These are phyloP conservation scores for Macropis europaea DNA, from an alignment of 2,888 invertebrate genomes.

Conservation along the genomic window DNA sequence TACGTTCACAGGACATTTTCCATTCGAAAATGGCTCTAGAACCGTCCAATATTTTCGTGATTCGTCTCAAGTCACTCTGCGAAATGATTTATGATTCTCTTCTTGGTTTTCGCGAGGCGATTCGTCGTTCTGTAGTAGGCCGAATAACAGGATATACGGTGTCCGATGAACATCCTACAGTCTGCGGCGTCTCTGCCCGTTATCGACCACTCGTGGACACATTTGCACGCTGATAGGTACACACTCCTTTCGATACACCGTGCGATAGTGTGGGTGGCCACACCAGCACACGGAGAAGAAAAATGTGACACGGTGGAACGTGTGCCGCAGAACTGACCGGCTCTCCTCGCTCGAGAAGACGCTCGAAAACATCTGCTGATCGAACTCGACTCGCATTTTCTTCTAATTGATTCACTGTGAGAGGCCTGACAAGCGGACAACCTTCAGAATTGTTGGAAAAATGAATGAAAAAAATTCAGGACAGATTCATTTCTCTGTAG, in stretches of 20 bases:
- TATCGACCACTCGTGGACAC: conserved; percentile 74
- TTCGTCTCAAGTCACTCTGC: not conserved
- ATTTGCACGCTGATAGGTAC: conserved; percentile 57
- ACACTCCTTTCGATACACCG: conserved; percentile 46
- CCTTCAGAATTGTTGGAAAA: not conserved
- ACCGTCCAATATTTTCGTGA: too few relatives aligned
- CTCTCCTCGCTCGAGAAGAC: conserved; percentile 14
- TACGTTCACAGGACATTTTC: too few relatives aligned
- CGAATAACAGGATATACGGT: conserved; percentile 80
- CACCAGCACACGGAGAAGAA: conserved; percentile 25
- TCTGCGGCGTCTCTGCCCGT: conserved; percentile 61
- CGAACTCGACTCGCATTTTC: too few relatives aligned
- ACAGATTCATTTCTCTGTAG: too few relatives aligned
- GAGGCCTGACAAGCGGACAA: too few relatives aligned
- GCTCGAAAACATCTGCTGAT: too few relatives aligned
- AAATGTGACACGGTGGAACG: conserved; percentile 22
- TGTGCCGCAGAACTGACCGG: not conserved
- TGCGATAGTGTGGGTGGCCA: conserved; percentile 16
- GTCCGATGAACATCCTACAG: conserved; percentile 78
- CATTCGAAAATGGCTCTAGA: too few relatives aligned
- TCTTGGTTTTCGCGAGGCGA: conserved; percentile 31
- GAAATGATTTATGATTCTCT: conserved; percentile 57
- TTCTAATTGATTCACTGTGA: too few relatives aligned
- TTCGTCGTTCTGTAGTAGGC: conserved; percentile 70
- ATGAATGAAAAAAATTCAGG: too few relatives aligned